These are phyloP conservation scores for Orthonyx spaldingii DNA, from an alignment of 2,113 vertebrate species.

Conservation along the genomic window DNA sequence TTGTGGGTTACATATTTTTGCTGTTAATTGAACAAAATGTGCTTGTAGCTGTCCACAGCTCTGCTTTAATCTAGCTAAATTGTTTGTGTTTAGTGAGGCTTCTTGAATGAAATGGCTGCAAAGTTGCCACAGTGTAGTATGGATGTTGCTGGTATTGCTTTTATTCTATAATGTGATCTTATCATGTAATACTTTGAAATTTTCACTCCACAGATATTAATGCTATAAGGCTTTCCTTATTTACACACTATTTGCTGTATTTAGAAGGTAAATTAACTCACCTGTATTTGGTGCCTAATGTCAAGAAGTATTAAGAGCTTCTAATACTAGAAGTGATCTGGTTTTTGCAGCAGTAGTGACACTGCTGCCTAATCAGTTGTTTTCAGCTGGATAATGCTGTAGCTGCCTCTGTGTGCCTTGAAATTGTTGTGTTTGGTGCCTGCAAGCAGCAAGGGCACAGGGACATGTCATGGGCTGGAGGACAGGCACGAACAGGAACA, in stretches of 20 bases:
- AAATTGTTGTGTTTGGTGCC: not conserved
- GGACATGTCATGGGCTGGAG: fast-evolving
- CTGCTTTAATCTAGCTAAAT: not conserved
- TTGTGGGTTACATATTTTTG: not conserved
- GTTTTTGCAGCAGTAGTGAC: not conserved
- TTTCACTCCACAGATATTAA: not conserved
- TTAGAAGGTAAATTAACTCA: not conserved
- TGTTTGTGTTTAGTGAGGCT: not conserved
- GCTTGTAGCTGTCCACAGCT: not conserved
- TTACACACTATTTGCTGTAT: not conserved
- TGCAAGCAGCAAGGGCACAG: not conserved
- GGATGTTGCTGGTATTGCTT: not conserved
- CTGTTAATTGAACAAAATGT: not conserved
- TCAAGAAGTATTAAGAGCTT: not conserved
- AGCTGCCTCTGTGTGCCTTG: not conserved
- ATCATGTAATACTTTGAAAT: not conserved
- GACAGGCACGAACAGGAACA: not conserved
- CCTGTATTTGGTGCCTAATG: not conserved
- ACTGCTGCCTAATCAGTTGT: not conserved
- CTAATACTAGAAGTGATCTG: not conserved
- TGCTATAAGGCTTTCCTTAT: not conserved
- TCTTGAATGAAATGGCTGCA: not conserved
- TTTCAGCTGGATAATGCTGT: not conserved
- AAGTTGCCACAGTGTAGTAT: not conserved
- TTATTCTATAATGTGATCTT: not conserved